Conservation (phyloP, 2,888 invertebrate species). For the Cryptus viduatorius region DNA sequence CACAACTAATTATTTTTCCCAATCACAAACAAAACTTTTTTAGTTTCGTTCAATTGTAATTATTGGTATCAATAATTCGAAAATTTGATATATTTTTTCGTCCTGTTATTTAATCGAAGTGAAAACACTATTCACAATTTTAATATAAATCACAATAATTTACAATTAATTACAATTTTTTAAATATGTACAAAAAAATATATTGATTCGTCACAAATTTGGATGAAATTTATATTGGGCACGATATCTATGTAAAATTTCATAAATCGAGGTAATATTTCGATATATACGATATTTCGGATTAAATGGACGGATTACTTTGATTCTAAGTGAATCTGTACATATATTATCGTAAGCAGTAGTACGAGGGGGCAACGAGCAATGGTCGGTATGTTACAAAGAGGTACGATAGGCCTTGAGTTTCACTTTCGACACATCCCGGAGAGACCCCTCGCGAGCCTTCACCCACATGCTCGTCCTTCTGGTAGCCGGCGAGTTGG, state of each 20-base stretch:
- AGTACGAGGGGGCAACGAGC: constrained; percentile 45
- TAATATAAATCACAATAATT: too few relatives aligned
- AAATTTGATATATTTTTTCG: neutral
- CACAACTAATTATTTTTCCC: neutral
- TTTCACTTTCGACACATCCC: constrained; percentile 85
- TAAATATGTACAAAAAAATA: too few relatives aligned
- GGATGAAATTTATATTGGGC: neutral
- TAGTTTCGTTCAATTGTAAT: neutral
- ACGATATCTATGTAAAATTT: neutral
- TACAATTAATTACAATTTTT: too few relatives aligned
- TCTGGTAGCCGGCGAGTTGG: constrained; percentile 72
- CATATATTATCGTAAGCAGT: constrained; percentile 22
- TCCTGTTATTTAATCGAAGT: neutral
- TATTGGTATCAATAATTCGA: too few relatives aligned
- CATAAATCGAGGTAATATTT: neutral
- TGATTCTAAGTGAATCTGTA: neutral
- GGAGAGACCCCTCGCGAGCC: constrained; percentile 80
- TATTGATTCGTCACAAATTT: too few relatives aligned
- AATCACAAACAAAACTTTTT: neutral
- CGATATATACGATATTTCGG: neutral
- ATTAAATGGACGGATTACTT: neutral
- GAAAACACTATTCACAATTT: too few relatives aligned
- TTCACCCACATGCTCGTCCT: constrained; percentile 83
- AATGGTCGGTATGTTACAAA: constrained; percentile 45
- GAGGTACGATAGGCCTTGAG: constrained; percentile 75